Evolutionary conservation across 2,797 vertebrate species (phyloP), one percentile per base, ranked within the genome.

Genomic region (Pseudotriccus pelzelni): DNA sequence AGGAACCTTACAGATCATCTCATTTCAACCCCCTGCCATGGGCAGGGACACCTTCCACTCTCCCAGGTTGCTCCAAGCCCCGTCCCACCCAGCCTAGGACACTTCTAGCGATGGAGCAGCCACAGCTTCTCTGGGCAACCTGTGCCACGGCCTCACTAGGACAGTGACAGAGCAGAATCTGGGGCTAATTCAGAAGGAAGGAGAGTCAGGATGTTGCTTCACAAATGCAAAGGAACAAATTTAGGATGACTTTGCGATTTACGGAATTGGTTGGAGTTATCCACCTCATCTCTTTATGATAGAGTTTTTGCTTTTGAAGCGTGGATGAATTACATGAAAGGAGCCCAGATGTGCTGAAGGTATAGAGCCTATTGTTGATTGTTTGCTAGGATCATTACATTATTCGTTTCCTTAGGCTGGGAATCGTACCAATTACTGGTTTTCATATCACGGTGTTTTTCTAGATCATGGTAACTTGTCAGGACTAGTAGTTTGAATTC

Each of bases 81-180:
- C 2, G 2, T 36, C 32, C 32, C 37, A 2, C 43, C 36, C 22
- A 30, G 34, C 24, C 23, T 49, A 3, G 49, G 43, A 0, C 9
- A 44, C 19, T 69, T 1, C 23, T 36, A 76, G 49, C 43, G 32
- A 37, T 63, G 43, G 23, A 23, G 4, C 32, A 62, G 36, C 32
- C 41, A 4, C 63, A 82, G 56, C 49, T 63, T 1, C 41, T 55
- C 78, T 82, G 78, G 17, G 12, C 10, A 41, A 2, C 30, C 39
- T 73, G 28, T 64, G 50, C 25, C 58, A 37, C 60, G 14, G 28
- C 20, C 36, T 76, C 36, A 13, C 32, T 13, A 37, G 28, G 70
- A 27, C 23, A 76, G 56, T 4, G 30, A 14, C 58, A 50, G n/a
- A 63, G 18, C 20, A 69, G 23, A 56, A 43, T 18, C 64, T 44